Evolutionary conservation across 2,888 invertebrate species (phyloP).

Genomic region (Rhyacophila evoluta): DNA sequence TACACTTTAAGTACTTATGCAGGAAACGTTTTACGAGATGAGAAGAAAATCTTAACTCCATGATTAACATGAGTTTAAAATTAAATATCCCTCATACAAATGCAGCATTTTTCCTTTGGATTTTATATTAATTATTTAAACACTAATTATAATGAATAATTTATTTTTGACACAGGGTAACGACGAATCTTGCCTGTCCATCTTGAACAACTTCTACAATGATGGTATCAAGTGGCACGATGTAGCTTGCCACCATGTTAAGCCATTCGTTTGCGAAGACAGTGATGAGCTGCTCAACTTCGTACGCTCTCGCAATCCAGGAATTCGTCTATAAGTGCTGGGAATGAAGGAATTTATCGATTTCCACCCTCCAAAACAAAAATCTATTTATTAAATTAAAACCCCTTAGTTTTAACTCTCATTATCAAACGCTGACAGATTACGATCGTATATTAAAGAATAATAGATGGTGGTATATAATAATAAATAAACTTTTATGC

Average conservation of each 20-base stretch:
- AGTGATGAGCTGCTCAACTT: slow-evolving; percentile 91
- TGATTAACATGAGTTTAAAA: too few species aligned
- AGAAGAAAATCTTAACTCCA: too few species aligned
- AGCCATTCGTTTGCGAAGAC: slow-evolving; percentile 92
- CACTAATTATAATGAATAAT: too few species aligned
- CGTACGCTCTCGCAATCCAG: slow-evolving; percentile 89
- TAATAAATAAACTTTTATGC: not conserved
- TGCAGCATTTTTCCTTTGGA: too few species aligned
- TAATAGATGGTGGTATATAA: not conserved
- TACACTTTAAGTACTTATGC: too few species aligned
- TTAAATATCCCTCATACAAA: too few species aligned
- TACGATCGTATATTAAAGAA: not conserved
- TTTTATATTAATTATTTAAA: not conserved
- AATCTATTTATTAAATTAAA: slow-evolving; percentile 29
- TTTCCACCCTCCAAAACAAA: slow-evolving; percentile 38
- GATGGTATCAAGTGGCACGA: slow-evolving; percentile 91
- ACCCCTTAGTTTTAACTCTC: not conserved
- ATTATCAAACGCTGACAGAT: not conserved
- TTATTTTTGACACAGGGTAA: slow-evolving; percentile 76
- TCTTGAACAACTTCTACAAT: slow-evolving; percentile 92
- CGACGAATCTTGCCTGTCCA: slow-evolving; percentile 90
- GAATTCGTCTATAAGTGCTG: slow-evolving; percentile 76
- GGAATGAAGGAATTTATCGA: slow-evolving; percentile 31
- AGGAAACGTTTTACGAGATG: too few species aligned
- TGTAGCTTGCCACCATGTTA: slow-evolving; percentile 87